Evolutionary conservation across 2,888 invertebrate species (phyloP).

Genomic region (Adelognathus sp.): DNA sequence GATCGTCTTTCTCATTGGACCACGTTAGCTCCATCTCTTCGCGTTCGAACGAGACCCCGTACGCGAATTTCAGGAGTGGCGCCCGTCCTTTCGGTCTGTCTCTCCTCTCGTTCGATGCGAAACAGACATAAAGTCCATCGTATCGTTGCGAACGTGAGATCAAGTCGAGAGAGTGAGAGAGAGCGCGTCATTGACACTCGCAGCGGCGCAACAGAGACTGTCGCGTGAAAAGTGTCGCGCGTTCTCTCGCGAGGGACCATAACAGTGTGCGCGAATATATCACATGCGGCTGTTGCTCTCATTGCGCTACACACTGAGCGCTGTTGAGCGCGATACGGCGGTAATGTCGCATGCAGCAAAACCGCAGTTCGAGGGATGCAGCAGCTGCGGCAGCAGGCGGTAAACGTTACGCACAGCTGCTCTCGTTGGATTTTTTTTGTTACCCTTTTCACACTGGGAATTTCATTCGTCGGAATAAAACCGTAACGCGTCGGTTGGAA

Average conservation of each 20-base stretch:
- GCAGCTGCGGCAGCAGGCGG: not conserved
- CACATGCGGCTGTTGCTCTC: conserved; percentile 5
- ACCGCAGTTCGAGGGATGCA: conserved; percentile 3
- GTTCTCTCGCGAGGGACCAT: not conserved
- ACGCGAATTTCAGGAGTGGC: not conserved
- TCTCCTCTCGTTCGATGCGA: not conserved
- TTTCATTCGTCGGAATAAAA: too few relatives aligned
- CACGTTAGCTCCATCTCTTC: not conserved
- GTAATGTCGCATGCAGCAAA: conserved; percentile 37
- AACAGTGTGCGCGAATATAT: not conserved
- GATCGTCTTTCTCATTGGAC: not conserved
- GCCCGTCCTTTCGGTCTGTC: too few relatives aligned
- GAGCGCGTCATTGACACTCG: too few relatives aligned
- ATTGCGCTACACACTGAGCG: not conserved
- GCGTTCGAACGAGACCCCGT: not conserved
- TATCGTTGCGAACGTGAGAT: too few relatives aligned
- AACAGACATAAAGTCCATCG: too few relatives aligned
- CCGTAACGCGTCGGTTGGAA: too few relatives aligned
- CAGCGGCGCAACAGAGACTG: too few relatives aligned
- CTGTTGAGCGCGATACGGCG: too few relatives aligned
- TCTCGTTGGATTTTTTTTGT: not conserved
- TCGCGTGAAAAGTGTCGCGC: conserved; percentile 1
- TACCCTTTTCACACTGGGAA: too few relatives aligned
- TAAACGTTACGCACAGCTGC: not conserved
- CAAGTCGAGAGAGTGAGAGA: too few relatives aligned